These are phyloP conservation scores for Lepidocyrtinus sp. DNA, from an alignment of 2,888 invertebrate genomes.

Conservation along the genomic window DNA sequence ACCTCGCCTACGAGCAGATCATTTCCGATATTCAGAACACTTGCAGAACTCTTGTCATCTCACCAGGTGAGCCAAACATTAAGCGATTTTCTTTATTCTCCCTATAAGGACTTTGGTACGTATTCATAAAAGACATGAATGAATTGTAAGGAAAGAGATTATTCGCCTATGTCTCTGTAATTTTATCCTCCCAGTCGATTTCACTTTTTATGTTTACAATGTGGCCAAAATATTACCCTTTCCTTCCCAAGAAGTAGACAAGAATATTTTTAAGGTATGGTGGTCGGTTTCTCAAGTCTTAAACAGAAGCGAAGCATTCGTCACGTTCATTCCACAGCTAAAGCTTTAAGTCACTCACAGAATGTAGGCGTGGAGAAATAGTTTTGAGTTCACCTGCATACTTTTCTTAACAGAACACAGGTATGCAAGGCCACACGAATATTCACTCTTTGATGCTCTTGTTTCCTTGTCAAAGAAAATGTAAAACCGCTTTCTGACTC, in stretches of 20 bases:
- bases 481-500: too few relatives aligned
- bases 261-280: not conserved
- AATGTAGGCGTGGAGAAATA: not conserved
- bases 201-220: conserved; percentile 31
- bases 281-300: not conserved
- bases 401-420: not conserved
- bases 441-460: too few relatives aligned
- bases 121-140: too few relatives aligned
- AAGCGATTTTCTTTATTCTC: too few relatives aligned
- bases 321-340: not conserved
- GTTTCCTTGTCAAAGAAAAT: too few relatives aligned
- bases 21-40: conserved; percentile 89
- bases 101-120: not conserved
- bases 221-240: not conserved
- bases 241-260: not conserved
- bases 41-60: conserved; percentile 88
- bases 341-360: not conserved
- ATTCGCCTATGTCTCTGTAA: too few relatives aligned
- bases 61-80: conserved; percentile 81
- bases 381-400: not conserved
- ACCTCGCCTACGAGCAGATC: conserved; percentile 88
- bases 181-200: conserved; percentile 43
- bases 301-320: not conserved
- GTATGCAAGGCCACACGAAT: too few relatives aligned
- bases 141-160: too few relatives aligned